These are phyloP conservation scores for Atrina japonica DNA, from an alignment of 2,888 invertebrate species.

Conservation along the genomic window DNA sequence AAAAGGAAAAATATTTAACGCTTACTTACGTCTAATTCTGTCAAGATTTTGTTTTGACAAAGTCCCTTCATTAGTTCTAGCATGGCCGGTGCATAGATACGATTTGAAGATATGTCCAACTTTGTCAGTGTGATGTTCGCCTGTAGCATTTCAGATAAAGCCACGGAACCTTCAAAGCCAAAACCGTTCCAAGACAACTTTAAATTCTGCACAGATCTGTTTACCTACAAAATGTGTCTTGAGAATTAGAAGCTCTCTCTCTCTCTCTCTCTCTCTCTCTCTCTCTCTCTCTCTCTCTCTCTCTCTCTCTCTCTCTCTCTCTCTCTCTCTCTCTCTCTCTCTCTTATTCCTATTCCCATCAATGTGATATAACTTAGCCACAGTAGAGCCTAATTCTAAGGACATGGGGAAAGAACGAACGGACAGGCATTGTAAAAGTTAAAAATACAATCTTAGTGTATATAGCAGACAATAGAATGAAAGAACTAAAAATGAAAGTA, in stretches of 20 bases:
- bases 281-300: slow-evolving; percentile 10
- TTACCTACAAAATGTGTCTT: slow-evolving; percentile 52
- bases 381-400: background rate
- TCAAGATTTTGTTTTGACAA: slow-evolving; percentile 65
- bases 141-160: slow-evolving; percentile 67
- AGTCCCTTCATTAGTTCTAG: slow-evolving; percentile 71
- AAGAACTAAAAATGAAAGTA: too few species aligned
- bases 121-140: slow-evolving; percentile 63
- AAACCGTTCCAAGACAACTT: slow-evolving; percentile 78
- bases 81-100: slow-evolving; percentile 72
- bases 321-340: background rate
- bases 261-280: too few species aligned
- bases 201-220: slow-evolving; percentile 60
- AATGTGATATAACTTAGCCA: too few species aligned
- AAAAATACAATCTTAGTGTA: too few species aligned
- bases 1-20: too few species aligned
- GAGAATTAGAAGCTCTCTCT: too few species aligned
- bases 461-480: too few species aligned
- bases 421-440: too few species aligned
- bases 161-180: slow-evolving; percentile 73
- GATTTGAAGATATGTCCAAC: slow-evolving; percentile 70
- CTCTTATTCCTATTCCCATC: slow-evolving; percentile 6
- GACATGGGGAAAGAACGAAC: too few species aligned
- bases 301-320: background rate
- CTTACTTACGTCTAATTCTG: slow-evolving; percentile 64